Evolutionary conservation across 2,113 vertebrate genomes (phyloP), one percentile per base, ranked within the genome.

Genomic region (Daubentonia madagascariensis): DNA sequence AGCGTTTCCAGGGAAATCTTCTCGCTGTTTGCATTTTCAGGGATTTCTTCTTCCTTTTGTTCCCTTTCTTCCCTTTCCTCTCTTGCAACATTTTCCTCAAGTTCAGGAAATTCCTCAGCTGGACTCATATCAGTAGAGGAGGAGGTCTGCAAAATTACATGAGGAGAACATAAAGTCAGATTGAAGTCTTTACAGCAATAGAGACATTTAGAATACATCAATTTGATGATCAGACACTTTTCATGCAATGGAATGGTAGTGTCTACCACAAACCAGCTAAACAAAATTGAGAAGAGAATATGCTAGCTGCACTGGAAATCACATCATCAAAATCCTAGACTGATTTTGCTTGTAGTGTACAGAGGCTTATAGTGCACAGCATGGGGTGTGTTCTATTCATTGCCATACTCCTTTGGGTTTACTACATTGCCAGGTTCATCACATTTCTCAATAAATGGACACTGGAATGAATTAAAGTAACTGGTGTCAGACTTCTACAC

Each of bases 1-100:
- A 99, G 98, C 72, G 97, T 98, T 94, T 98, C 54, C 18, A 99
- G 30, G 57, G 99, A 99, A 96, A 99, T 99, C 12, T 94, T 87
- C 93, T 94, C 98, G 5, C 97, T 96, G 80, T 85, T 96, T 0
- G 5, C 43, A 30, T 93, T 97, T 70, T 79, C 83, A 7, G 91
- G 89, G 0, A 88, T 4, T 84, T 98, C 95, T n/a, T 86, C 96
- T 86, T 96, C 96, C 35, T 95, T 97, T 72, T 96, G 92, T 45
- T 94, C 80, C 30, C 52, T 54, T 52, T 73, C 84, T 50, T 94
- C 85, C 23, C 14, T 89, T 68, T 98, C 81, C 2, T 98, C 94
- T 80, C 85, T 96, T 6, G 43, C 5, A 9, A 52, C 25, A 20
- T 78, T 84, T n/a, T 97, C 96, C 5, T 97, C 93, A 1, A 20